These are phyloP conservation scores for Tragelaphus strepsiceros DNA, from an alignment of 2,113 vertebrate species.

Conservation along the genomic window DNA sequence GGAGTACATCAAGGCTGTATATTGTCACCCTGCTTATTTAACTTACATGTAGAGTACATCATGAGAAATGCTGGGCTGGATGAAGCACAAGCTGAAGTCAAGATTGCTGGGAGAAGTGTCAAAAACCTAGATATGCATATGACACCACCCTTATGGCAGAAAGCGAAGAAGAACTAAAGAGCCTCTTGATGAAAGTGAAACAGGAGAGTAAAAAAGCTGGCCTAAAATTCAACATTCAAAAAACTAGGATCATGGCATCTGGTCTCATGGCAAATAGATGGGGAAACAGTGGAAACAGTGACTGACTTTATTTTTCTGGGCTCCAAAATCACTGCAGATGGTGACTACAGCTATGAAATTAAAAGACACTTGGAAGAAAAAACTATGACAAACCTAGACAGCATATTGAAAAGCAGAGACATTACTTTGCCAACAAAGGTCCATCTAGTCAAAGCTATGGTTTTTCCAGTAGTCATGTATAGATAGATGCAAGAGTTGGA, in stretches of 20 bases:
- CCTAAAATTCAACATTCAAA: neutral
- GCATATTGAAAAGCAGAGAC: neutral
- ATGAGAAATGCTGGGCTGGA: neutral
- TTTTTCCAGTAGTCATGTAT: neutral
- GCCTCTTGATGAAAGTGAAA: neutral
- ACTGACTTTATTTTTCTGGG: neutral
- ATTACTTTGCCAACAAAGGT: neutral
- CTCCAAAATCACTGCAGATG: neutral
- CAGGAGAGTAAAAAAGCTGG: neutral
- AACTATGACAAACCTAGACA: neutral
- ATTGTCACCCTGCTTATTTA: neutral
- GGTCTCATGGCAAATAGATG: neutral
- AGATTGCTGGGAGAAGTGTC: neutral
- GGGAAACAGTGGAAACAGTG: neutral
- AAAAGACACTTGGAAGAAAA: neutral
- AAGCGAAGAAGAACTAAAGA: neutral
- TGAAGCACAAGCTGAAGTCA: neutral
- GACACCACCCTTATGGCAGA: neutral
- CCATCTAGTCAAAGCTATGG: neutral
- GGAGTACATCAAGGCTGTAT: neutral
- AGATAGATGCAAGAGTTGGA: neutral
- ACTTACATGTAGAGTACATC: neutral
- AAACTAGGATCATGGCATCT: neutral
- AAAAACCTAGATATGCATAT: neutral
- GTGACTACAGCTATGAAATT: neutral